These are phyloP conservation scores for Psilanteris sp. DNA, from an alignment of 1,140 invertebrate genomes.

Conservation along the genomic window DNA sequence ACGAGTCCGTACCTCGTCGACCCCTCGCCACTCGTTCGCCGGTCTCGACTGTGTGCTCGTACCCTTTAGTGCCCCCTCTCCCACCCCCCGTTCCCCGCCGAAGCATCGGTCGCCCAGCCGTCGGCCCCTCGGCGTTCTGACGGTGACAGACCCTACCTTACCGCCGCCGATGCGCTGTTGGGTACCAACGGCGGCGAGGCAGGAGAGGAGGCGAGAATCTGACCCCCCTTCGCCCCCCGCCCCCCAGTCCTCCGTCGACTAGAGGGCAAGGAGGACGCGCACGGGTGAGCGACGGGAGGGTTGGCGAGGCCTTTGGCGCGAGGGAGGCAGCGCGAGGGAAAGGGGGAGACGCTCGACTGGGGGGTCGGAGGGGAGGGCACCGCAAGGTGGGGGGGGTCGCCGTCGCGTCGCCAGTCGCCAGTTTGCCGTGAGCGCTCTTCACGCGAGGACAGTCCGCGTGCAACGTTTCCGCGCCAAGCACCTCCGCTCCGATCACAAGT, in stretches of 20 bases:
- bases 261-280: constrained; percentile 59
- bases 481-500: too few relatives aligned
- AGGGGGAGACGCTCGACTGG: constrained; percentile 30
- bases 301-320: constrained; percentile 39
- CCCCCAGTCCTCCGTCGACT: constrained; percentile 13
- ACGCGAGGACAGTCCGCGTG: constrained; percentile 71
- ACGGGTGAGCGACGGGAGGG: constrained; percentile 55
- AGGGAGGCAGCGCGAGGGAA: constrained; percentile 38
- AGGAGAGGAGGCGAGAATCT: constrained; percentile 56
- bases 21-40: constrained; percentile 65
- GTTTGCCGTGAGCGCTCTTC: constrained; percentile 78
- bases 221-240: constrained; percentile 7
- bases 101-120: constrained; percentile 51
- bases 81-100: too few relatives aligned
- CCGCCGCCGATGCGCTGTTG: constrained; percentile 61
- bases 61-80: constrained; percentile 40
- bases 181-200: constrained; percentile 20
- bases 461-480: too few relatives aligned
- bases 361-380: constrained; percentile 25
- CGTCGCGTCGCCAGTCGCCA: constrained; percentile 75
- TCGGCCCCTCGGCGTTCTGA: constrained; percentile 73
- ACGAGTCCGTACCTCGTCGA: constrained; percentile 71
- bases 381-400: constrained; percentile 59
- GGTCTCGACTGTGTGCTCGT: constrained; percentile 25
- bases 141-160: constrained; percentile 78